These are phyloP conservation scores for Pheosia gnoma DNA, from an alignment of 2,888 invertebrate species.

Conservation along the genomic window DNA sequence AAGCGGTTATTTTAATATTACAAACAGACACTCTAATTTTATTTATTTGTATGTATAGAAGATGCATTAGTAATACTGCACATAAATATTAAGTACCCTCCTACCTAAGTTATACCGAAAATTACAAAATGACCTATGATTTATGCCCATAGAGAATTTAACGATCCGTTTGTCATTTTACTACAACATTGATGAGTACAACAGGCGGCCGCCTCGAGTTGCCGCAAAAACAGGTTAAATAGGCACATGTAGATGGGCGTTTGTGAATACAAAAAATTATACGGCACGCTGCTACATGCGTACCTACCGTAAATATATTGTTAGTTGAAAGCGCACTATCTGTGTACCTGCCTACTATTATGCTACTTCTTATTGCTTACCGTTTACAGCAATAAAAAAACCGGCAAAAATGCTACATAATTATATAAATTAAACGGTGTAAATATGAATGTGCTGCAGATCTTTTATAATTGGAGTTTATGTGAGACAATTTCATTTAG, in stretches of 20 bases:
- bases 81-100: slow-evolving; percentile 34
- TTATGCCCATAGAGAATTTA: slow-evolving; percentile 60
- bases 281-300: slow-evolving; percentile 14
- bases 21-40: too few relatives aligned
- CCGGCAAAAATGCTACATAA: not conserved
- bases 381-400: not conserved
- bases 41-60: not conserved
- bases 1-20: too few relatives aligned
- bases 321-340: slow-evolving; percentile 27
- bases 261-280: slow-evolving; percentile 43
- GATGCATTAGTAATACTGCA: slow-evolving; percentile 26
- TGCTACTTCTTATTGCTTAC: not conserved
- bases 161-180: slow-evolving; percentile 64
- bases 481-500: not conserved
- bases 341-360: slow-evolving; percentile 7
- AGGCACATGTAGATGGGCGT: slow-evolving; percentile 44
- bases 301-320: not conserved
- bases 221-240: slow-evolving; percentile 61
- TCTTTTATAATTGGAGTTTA: not conserved
- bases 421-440: not conserved
- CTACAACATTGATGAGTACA: slow-evolving; percentile 58
- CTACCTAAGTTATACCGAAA: slow-evolving; percentile 36
- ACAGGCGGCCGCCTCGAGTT: slow-evolving; percentile 51
- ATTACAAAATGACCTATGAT: slow-evolving; percentile 50
- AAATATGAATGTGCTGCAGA: not conserved